Percentiles rank a stretch among this genome's conserved stretches.
Conservation (phyloP, 2,797 vertebrate species). For the Pseudocheirus occidentalis region DNA sequence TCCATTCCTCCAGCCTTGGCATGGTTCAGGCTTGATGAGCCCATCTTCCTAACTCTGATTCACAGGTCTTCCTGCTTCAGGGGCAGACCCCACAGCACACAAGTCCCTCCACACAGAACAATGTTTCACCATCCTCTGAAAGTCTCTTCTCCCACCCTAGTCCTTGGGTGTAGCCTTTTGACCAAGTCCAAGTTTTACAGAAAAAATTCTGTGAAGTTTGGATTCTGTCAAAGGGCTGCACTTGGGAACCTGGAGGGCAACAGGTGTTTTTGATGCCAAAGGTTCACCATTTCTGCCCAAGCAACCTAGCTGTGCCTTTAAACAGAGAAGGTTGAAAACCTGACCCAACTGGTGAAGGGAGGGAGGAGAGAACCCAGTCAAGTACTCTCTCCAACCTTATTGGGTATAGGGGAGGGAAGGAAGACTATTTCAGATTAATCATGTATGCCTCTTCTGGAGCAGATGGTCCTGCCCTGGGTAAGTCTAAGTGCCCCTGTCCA, state of each 20-base stretch:
- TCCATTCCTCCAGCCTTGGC: constrained; percentile 37
- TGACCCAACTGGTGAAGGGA: not conserved
- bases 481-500: not conserved
- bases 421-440: not conserved
- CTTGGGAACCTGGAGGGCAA: too few species aligned
- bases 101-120: not conserved
- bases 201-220: too few species aligned
- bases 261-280: too few species aligned
- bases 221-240: too few species aligned
- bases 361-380: not conserved
- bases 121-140: not conserved
- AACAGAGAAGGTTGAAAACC: not conserved
- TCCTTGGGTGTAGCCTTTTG: not conserved
- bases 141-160: not conserved
- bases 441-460: not conserved
- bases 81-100: not conserved
- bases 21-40: constrained; percentile 21
- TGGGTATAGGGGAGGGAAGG: not conserved
- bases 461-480: not conserved
- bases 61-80: not conserved
- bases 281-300: not conserved
- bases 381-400: not conserved
- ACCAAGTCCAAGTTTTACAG: too few species aligned
- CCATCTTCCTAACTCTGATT: not conserved
- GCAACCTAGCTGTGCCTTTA: not conserved